Evolutionary conservation across 2,888 invertebrate species (phyloP).

Genomic region (Morpho helenor): DNA sequence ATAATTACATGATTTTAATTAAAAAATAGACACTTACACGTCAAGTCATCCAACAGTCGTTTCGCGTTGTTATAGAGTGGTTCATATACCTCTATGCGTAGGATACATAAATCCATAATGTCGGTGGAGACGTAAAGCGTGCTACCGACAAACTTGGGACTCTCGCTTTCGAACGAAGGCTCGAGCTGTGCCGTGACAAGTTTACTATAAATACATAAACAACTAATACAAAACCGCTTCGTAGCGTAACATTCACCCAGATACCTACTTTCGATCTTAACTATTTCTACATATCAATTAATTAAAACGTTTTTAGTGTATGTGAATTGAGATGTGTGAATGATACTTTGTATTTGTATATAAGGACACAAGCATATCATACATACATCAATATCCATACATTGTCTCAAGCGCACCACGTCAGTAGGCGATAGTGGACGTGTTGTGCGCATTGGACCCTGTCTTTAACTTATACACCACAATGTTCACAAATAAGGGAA

Average conservation of each 20-base stretch:
- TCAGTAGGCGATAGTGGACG: no score
- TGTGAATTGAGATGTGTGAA: no score
- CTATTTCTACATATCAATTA: not conserved
- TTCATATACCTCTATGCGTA: constrained; percentile 26
- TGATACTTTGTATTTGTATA: no score
- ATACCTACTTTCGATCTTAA: constrained; percentile 16
- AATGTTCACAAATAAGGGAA: no score
- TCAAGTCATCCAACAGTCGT: not conserved
- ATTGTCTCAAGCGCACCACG: no score
- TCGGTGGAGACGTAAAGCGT: constrained; percentile 46
- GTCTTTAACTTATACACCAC: no score
- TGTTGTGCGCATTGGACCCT: no score
- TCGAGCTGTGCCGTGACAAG: constrained; percentile 50
- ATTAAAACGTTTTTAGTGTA: no score
- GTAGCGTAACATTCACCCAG: constrained; percentile 49
- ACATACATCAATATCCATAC: no score
- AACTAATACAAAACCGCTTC: constrained; percentile 46
- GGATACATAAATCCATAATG: constrained; percentile 41
- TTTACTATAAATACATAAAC: constrained; percentile 47
- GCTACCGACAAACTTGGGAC: constrained; percentile 61
- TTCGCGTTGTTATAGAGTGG: not conserved
- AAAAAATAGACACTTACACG: no score
- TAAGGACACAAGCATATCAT: no score
- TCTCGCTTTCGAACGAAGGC: constrained; percentile 68
- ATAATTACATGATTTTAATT: no score